phyloP scores from a whole-genome alignment of 2,888 invertebrate genomes.

The Pseudolycoriella hygida region DNA sequence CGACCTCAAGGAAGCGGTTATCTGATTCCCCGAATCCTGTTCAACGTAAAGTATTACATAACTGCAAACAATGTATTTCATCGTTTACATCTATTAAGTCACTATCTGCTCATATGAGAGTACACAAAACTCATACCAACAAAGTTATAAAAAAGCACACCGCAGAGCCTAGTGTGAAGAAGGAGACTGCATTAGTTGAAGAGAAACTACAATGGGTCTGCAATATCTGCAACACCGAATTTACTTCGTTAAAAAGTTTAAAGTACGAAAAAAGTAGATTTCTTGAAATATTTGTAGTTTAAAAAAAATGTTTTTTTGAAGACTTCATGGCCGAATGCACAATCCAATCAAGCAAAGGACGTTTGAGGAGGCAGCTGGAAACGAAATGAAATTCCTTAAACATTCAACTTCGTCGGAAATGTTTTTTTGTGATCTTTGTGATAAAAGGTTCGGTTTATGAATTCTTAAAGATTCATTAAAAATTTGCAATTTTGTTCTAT shows the following conservation, averaged over 20 bases:
- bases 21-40: no score
- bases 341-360: constrained; percentile 41
- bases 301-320: no score
- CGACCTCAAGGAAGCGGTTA: no score
- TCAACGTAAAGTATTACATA: constrained; percentile 17
- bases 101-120: constrained; percentile 40
- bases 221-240: constrained; percentile 46
- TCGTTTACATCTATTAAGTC: constrained; percentile 36
- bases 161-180: neutral
- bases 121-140: constrained; percentile 27
- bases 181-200: no score
- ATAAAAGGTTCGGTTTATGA: constrained; percentile 22
- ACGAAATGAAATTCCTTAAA: constrained; percentile 15
- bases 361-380: constrained; percentile 18
- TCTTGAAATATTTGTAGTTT: no score
- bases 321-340: constrained; percentile 58
- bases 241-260: constrained; percentile 42
- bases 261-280: no score
- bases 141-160: no score
- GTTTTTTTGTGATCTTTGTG: constrained; percentile 37
- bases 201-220: constrained; percentile 23
- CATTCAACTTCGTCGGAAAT: constrained; percentile 15
- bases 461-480: neutral
- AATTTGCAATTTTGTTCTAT: constrained; percentile 5
- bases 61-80: constrained; percentile 32